Evolutionary conservation across 2,113 vertebrate species (phyloP), one percentile per base, ranked within the genome.

Genomic region (Sinocyclocheilus anshuiensis): DNA sequence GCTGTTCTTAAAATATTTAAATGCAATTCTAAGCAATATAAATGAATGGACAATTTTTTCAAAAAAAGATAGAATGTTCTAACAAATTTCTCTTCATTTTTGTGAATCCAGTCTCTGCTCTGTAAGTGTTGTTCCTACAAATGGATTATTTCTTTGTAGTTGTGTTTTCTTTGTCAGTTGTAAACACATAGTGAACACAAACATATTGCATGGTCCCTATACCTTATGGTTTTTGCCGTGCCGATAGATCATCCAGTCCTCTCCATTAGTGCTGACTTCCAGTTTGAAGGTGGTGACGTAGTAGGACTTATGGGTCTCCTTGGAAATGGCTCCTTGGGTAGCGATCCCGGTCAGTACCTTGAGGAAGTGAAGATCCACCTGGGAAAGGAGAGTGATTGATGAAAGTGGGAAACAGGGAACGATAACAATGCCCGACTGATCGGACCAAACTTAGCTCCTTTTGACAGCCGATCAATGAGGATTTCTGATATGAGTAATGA

Each of bases 201-300:
- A 22, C 4, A 6, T 20, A 2, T n/a, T 83, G 26, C 2, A 4
- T 13, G 4, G 72, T 74, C 18, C 81, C 29, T 94, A 3, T 33
- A 98, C 98, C 97, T 98, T 99, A 92, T 98, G 98, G 91, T 98
- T 99, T 93, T 99, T 99, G 91, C 97, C 97, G 0, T 99, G 97
- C 1, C 98, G 94, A 91, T 98, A 99, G 79, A 98, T 96, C 97
- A 99, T 99, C 98, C 98, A 99, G 94, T 99, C 98, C 86, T 99
- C 98, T 0, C 98, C 98, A 0, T 99, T 99, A 65, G 98, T 98
- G 96, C 98, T 99, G 94, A 99, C 95, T 91, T 99, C 98, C 93
- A 99, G 93, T 89, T 99, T 99, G 92, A 99, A 99, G 36, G 96
- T 96, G 83, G 95, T 97, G 89, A 99, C 96, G 8, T 96, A 99